Base-by-base conservation (phyloP, 1,140 invertebrate species). In the Sweltsa coloradensis region DNA sequence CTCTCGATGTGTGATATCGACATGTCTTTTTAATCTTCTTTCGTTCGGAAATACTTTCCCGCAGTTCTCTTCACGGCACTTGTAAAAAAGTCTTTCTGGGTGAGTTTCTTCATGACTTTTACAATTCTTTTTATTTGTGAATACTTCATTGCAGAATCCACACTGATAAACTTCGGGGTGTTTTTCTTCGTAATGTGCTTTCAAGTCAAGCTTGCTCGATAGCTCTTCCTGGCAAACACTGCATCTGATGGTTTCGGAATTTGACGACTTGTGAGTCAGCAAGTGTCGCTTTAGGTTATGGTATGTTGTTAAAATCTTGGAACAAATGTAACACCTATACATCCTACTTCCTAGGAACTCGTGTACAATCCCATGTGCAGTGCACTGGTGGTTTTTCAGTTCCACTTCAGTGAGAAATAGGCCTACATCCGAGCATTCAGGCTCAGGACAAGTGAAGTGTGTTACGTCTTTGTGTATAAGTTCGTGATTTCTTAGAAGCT, bases 1-100 rank as follows among this genome's bases (percentile, higher is more conserved):
- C 18, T 51, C 50, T n/a, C 50, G 23, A 41, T 51, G 50, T 9
- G 42, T 41, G 11, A 41, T 7, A 24, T 31, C 29, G 22, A 36
- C n/a, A 23, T 51, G 50, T 22, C 41, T 47, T 14, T 29, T 41
- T 34, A 51, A 13, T 24, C 27, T 26, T 6, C 18, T n/a, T 31
- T 40, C 24, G 16, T 14, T 47, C 14, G 29, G 19, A 34, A 51
- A 51, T 22, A 37, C n/a, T 29, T 47, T 41, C 11, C 43, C 44
- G 21, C 50, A 51, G 14, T 26, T 21, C 11, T 47, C 50, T n/a
- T n/a, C n/a, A n/a, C n/a, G n/a, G 41, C 50, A 51, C 34, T 41
- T 47, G 23, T 34, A 47, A 1, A 41, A 22, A 24, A 29, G 21
- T 13, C 31, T 34, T 25, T 43, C 41, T 16, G 26, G 25, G 23